phyloP scores from a whole-genome alignment of 2,797 vertebrate genomes.

The Clarias fuscus region DNA sequence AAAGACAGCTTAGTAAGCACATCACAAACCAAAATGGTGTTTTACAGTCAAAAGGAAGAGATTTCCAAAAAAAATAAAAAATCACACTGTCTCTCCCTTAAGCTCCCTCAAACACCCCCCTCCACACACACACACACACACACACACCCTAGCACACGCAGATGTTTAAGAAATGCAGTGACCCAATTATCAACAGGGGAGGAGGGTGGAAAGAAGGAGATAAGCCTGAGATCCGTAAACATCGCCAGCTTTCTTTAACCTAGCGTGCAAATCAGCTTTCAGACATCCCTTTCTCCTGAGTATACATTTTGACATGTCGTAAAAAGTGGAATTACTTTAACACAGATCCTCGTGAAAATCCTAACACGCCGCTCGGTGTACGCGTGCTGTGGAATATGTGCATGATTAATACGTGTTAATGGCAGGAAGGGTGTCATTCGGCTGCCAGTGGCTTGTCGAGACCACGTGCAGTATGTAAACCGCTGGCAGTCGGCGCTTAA shows the following conservation, averaged over 20 bases:
- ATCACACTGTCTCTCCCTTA: slow-evolving; percentile 39
- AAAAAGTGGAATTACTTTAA: background rate
- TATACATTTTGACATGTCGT: background rate
- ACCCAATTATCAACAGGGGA: slow-evolving; percentile 56
- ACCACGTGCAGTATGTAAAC: background rate
- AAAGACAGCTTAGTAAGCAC: slow-evolving; percentile 48
- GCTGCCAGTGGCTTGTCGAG: background rate
- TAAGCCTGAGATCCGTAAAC: slow-evolving; percentile 34
- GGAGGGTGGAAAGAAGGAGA: slow-evolving; percentile 40
- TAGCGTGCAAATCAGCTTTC: slow-evolving; percentile 46
- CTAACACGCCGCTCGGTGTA: background rate
- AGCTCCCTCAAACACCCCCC: slow-evolving; percentile 11
- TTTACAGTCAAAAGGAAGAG: slow-evolving; percentile 48
- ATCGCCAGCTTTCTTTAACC: slow-evolving; percentile 39
- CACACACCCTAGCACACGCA: slow-evolving; percentile 30
- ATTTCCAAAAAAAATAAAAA: slow-evolving; percentile 37
- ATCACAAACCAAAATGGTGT: slow-evolving; percentile 45
- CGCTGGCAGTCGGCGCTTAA: background rate
- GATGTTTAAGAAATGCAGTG: slow-evolving; percentile 55
- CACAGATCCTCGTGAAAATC: background rate
- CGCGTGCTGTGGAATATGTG: background rate
- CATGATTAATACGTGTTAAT: slow-evolving; percentile 17
- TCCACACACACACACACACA: slow-evolving; percentile 29
- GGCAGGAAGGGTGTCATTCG: slow-evolving; percentile 1
- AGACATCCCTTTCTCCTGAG: slow-evolving; percentile 46